Base-by-base conservation (phyloP, 92 coral and sea anemone genomes). In the Blastomussa wellsi region DNA sequence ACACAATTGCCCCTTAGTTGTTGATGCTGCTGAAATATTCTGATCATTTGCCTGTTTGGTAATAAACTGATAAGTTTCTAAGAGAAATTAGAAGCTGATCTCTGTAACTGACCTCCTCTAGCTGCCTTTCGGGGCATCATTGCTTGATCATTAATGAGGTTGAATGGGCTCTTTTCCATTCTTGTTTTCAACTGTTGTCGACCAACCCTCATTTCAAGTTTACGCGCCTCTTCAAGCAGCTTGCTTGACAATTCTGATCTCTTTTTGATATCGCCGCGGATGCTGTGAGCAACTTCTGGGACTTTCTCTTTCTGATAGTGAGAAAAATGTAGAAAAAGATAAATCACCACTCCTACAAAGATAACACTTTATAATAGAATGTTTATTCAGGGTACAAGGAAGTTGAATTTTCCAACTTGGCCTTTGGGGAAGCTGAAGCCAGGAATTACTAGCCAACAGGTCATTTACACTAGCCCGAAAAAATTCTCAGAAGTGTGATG, bases 181-280 rank as follows among this genome's bases (percentile, higher is more conserved):
- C 94, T 89, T 0, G 99, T 89, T 78, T 94, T 94, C 70, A 96
- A 94, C 78, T 92, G 92, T 71, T 96, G 82, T 14, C 99, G 94
- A 4, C 99, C 99, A 81, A 94, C 98, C 85, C 81, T 79, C 57
- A 65, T 76, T 82, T 96, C 99, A 37, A 96, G 86, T 77, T 92
- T 94, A 65, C 37, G 82, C 42, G 99, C 98, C 44, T 91, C 98
- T 66, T 92, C 93, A 51, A 94, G 89, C 64, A 96, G 89, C 88
- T 87, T 90, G 37, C 93, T 90, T 35, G 98, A 86, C 35, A 96
- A 82, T 84, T 96, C 97, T 28, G 99, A 96, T n/a, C 99, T 92
- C 84, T 96, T 96, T 82, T 94, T 92, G 80, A 84, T 86, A 53
- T 90, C 95, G 55, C 86, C 70, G 73, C 96, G 93, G 79, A 94